Base-by-base conservation (phyloP, 2,113 vertebrate species). In the Gymnogyps californianus region DNA sequence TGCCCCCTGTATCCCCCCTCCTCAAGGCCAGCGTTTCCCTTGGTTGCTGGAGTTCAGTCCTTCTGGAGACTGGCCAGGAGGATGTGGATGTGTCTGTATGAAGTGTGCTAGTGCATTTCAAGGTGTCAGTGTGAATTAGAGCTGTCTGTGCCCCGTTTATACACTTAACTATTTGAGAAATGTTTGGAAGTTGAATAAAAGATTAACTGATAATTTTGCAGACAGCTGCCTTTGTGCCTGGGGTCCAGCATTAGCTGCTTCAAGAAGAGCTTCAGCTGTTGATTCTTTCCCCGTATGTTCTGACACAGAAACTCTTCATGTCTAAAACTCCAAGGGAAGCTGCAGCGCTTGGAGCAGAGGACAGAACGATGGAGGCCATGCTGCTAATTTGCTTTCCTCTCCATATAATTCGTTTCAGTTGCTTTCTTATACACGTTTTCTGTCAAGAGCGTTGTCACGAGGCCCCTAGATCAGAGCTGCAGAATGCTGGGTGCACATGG, bases 181-280 rank as follows among this genome's bases (percentile, higher is more conserved):
- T 96, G 89, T 90, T 95, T 87, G 89, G 90, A 90, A 83, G 96
- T 74, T 59, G 71, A 90, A 71, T 83, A 70, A 91, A 96, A 82
- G 92, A 96, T 96, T 92, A 95, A 87, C 61, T 92, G 86, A 54
- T 95, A 76, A 92, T 94, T 96, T 90, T 95, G 85, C 79, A 70
- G 93, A 71, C 83, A 83, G 74, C 71, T 92, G 72, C 64, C 38
- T 66, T 47, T 40, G 40, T 87, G 49, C 67, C 55, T 11, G 17
- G 20, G 17, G 17, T 83, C 26, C 54, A 83, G 28, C 82, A 44
- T 75, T 36, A 74, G 76, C 36, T 3, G 19, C 82, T 79, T 49
- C 51, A 32, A 24, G 67, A 75, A 57, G 67, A 90, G 71, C 15
- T 81, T 82, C 71, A 72, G 71, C 83, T 85, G 74, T 79, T 94